phyloP scores from a whole-genome alignment of 2,888 invertebrate species.

The Villa cingulata region DNA sequence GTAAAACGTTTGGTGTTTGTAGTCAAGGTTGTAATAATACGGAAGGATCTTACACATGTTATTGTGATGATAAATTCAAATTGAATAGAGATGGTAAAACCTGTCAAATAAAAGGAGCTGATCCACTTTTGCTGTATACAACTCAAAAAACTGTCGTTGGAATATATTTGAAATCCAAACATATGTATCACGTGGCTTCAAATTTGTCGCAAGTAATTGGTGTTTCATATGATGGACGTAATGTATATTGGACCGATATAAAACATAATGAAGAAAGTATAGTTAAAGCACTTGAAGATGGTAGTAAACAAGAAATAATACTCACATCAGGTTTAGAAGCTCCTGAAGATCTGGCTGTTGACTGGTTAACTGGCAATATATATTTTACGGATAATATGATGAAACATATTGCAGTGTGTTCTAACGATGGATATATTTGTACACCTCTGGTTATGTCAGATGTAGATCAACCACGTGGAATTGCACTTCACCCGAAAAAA shows the following conservation, averaged over 20 bases:
- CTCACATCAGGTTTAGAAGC: slow-evolving; percentile 53
- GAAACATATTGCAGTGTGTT: slow-evolving; percentile 61
- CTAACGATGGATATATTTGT: slow-evolving; percentile 51
- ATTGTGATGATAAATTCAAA: slow-evolving; percentile 46
- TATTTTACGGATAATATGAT: slow-evolving; percentile 66
- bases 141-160: slow-evolving; percentile 51
- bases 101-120: slow-evolving; percentile 44
- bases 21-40: slow-evolving; percentile 53
- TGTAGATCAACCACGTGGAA: slow-evolving; percentile 51
- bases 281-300: slow-evolving; percentile 47
- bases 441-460: slow-evolving; percentile 46
- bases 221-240: slow-evolving; percentile 53
- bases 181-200: slow-evolving; percentile 33
- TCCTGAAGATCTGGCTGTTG: slow-evolving; percentile 63
- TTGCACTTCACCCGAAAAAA: slow-evolving; percentile 51
- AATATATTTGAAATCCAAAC: slow-evolving; percentile 43
- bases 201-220: slow-evolving; percentile 46
- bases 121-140: slow-evolving; percentile 55
- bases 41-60: slow-evolving; percentile 45
- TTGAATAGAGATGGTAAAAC: slow-evolving; percentile 40
- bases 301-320: slow-evolving; percentile 44
- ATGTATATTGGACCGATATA: slow-evolving; percentile 68
- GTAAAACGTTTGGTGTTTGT: slow-evolving; percentile 48
- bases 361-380: slow-evolving; percentile 65
- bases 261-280: slow-evolving; percentile 57